phyloP scores from a whole-genome alignment of 2,888 invertebrate genomes.

The Acleris cristana region DNA sequence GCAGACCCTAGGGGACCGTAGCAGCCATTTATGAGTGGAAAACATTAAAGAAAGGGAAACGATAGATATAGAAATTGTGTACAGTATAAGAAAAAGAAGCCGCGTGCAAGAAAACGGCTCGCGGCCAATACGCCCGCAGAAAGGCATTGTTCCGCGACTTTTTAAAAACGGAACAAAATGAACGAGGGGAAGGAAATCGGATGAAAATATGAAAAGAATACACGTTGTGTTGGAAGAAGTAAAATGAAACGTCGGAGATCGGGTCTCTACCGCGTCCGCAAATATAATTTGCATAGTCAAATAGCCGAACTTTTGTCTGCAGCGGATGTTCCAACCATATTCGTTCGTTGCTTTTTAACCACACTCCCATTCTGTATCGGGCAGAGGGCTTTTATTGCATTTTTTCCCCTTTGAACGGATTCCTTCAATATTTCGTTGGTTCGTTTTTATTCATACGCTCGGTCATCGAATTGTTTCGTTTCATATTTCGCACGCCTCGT shows the following conservation, averaged over 20 bases:
- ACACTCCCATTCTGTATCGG: slow-evolving; percentile 79
- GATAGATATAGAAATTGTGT: slow-evolving; percentile 74
- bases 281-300: slow-evolving; percentile 85
- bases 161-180: slow-evolving; percentile 79
- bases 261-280: slow-evolving; percentile 79
- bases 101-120: slow-evolving; percentile 78
- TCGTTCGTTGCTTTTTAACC: slow-evolving; percentile 82
- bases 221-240: slow-evolving; percentile 78
- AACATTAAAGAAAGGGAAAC: slow-evolving; percentile 83
- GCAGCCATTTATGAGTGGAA: slow-evolving; percentile 82
- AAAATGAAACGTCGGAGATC: slow-evolving; percentile 82
- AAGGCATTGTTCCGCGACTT: slow-evolving; percentile 81
- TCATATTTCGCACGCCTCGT: slow-evolving; percentile 68
- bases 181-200: slow-evolving; percentile 82
- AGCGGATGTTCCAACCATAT: slow-evolving; percentile 81
- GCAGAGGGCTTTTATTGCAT: slow-evolving; percentile 76
- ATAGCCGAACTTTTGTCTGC: slow-evolving; percentile 82
- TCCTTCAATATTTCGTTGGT: slow-evolving; percentile 82
- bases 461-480: slow-evolving; percentile 80
- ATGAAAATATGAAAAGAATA: slow-evolving; percentile 84
- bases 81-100: slow-evolving; percentile 78
- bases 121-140: slow-evolving; percentile 79
- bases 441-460: slow-evolving; percentile 81
- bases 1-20: slow-evolving; percentile 80
- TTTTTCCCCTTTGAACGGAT: slow-evolving; percentile 82